Conservation (phyloP, 2,888 invertebrate genomes). For the Tuta absoluta region DNA sequence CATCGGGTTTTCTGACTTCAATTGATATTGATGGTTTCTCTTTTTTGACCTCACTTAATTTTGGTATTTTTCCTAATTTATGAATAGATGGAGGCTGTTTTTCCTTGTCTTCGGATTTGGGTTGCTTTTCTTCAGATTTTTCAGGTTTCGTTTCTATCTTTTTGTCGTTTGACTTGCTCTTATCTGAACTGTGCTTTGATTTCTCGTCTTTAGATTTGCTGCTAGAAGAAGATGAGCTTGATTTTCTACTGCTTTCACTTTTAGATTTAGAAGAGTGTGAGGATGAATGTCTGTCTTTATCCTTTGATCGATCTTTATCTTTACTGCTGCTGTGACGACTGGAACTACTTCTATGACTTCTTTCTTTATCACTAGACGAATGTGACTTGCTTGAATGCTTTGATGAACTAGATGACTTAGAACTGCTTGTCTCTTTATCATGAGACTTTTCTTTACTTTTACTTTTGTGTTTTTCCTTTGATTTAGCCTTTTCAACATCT, state of each 20-base stretch:
- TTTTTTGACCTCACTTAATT: conserved; percentile 82
- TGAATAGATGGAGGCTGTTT: conserved; percentile 84
- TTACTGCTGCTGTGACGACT: conserved; percentile 46
- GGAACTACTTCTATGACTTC: conserved; percentile 57
- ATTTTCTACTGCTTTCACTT: conserved; percentile 61
- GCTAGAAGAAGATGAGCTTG: conserved; percentile 59
- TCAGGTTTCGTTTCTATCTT: conserved; percentile 38
- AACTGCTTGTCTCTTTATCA: conserved; percentile 60
- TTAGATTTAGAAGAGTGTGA: conserved; percentile 68
- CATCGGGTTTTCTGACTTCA: conserved; percentile 87
- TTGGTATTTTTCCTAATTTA: conserved; percentile 90
- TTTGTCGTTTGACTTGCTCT: conserved; percentile 41
- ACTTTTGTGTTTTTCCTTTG: conserved; percentile 61
- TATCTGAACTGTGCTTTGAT: conserved; percentile 53
- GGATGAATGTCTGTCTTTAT: conserved; percentile 57
- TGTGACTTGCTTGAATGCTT: conserved; percentile 71
- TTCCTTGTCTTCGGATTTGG: conserved; percentile 81
- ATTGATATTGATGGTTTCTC: conserved; percentile 91
- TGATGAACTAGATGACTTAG: conserved; percentile 52
- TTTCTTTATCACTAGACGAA: conserved; percentile 68
- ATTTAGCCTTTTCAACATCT: conserved; percentile 56
- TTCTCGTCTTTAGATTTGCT: conserved; percentile 62
- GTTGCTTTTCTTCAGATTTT: conserved; percentile 43
- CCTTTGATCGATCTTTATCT: conserved; percentile 58
- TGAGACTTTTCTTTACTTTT: conserved; percentile 76